Evolutionary conservation across 2,113 vertebrate genomes (phyloP), one percentile per base, ranked within the genome.

Genomic region (Tetrao urogallus): DNA sequence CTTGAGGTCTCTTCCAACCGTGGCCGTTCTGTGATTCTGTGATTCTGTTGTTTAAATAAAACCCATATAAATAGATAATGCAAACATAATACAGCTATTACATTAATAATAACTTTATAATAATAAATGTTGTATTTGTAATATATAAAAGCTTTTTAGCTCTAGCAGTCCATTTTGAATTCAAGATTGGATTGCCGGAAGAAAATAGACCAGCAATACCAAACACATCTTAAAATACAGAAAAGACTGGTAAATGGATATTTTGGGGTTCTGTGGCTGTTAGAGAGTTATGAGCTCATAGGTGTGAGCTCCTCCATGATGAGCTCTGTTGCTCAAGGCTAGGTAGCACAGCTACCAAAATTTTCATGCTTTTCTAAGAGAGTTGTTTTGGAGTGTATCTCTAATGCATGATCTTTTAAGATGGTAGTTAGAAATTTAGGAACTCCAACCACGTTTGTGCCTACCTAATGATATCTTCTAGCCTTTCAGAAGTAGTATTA

Each of bases 241-340:
- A 24, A 48, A 47, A 73, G 13, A 54, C 5, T 22, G 8, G 24
- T 38, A 42, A 45, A 56, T 12, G 10, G 57, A 85, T 40, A 2
- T 72, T 69, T 40, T 42, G 10, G 20, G 16, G 7, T 3, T 57
- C 32, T 32, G 36, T 57, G 14, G 10, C 21, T 58, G 43, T 20
- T 25, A 54, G 8, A 60, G 21, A 0, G 0, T n/a, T 2, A 1
- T 0, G 1, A 54, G 21, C 1, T 65, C 0, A 0, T 27, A 40
- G 40, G 38, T 38, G 38, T 38, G 38, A 38, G 38, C 16, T 3
- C 47, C 38, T 38, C 3, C 8, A 40, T 30, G 5, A 1, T 48
- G 13, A 71, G 17, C 8, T 60, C 58, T 52, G 32, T 8, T 52
- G 11, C 65, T 67, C 25, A 58, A n/a, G 18, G 12, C 13, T 27